Percentiles rank a stretch among this genome's conserved stretches.
Conservation (phyloP, 2,797 vertebrate species). For the Cynodonichthys magdalenae region DNA sequence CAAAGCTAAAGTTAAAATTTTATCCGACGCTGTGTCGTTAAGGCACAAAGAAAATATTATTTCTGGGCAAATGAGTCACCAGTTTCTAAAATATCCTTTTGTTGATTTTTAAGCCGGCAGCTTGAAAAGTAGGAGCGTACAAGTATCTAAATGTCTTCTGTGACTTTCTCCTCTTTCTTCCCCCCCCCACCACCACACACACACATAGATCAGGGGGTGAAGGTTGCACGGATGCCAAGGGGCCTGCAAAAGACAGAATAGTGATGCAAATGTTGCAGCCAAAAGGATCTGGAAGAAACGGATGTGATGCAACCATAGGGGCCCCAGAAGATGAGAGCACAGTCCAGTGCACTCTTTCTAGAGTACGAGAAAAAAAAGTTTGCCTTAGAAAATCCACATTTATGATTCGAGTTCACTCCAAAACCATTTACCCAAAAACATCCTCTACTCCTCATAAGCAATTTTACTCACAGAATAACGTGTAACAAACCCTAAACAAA, state of each 20-base stretch:
- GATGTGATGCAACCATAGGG: slow-evolving; percentile 21
- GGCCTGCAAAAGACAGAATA: slow-evolving; percentile 37
- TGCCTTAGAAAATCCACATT: background rate
- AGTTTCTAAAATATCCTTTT: background rate
- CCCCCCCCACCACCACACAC: too few relatives aligned
- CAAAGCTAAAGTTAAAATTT: slow-evolving; percentile 16
- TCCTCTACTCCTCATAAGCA: background rate
- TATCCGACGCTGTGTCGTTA: background rate
- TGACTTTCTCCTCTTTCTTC: background rate
- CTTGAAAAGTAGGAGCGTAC: slow-evolving; percentile 4
- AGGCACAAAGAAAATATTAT: background rate
- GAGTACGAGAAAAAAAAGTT: slow-evolving; percentile 13
- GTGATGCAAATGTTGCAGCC: slow-evolving; percentile 8
- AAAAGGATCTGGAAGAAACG: slow-evolving; percentile 32
- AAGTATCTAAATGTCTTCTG: background rate
- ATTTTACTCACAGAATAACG: background rate
- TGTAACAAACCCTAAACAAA: background rate
- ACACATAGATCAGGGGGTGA: background rate
- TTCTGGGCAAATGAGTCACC: background rate
- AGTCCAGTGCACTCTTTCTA: slow-evolving; percentile 20
- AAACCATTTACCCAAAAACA: slow-evolving; percentile 29
- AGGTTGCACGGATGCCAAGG: slow-evolving; percentile 26
- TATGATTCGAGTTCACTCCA: slow-evolving; percentile 8
- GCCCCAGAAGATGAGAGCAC: background rate
- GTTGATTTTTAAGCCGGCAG: background rate